Percentiles rank a stretch among this genome's conserved stretches.
phyloP scores from a whole-genome alignment of 2,797 vertebrate species.

The Carcharodon carcharias region DNA sequence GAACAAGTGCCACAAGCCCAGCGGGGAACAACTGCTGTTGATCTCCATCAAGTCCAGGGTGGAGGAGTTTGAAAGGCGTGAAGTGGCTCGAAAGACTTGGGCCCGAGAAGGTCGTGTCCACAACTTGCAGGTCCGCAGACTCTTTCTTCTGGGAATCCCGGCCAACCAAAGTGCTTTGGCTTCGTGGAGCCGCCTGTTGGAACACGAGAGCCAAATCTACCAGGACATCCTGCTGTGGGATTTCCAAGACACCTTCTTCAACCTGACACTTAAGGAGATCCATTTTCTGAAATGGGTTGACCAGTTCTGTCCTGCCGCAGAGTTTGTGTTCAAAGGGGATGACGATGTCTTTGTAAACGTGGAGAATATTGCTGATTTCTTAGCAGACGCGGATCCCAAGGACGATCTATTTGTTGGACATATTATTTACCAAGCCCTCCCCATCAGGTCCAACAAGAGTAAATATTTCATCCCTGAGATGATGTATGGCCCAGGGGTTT shows the following conservation, averaged over 20 bases:
- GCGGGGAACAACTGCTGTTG: constrained; percentile 69
- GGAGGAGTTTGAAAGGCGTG: constrained; percentile 84
- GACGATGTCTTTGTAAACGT: constrained; percentile 88
- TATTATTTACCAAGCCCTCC: constrained; percentile 81
- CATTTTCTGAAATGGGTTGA: constrained; percentile 91
- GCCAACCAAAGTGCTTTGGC: constrained; percentile 60
- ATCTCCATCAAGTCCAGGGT: constrained; percentile 84
- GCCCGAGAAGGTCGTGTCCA: constrained; percentile 70
- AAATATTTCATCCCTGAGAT: constrained; percentile 90
- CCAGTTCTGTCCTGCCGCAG: constrained; percentile 66
- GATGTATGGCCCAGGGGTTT: constrained; percentile 76
- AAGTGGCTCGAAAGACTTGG: constrained; percentile 91
- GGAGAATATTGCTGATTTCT: constrained; percentile 85
- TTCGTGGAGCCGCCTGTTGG: constrained; percentile 76
- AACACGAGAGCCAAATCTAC: constrained; percentile 75
- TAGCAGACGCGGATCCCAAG: constrained; percentile 54
- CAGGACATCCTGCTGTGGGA: constrained; percentile 88
- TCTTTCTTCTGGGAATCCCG: constrained; percentile 84
- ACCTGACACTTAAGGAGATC: constrained; percentile 92
- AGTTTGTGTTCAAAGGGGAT: constrained; percentile 92
- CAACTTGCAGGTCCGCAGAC: constrained; percentile 66
- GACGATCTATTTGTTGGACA: constrained; percentile 85
- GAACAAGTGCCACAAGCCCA: constrained; percentile 64
- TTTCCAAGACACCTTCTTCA: constrained; percentile 95
- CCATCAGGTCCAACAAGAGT: constrained; percentile 74